Conservation (phyloP, 2,888 invertebrate species). For the Conomelus anceps region DNA sequence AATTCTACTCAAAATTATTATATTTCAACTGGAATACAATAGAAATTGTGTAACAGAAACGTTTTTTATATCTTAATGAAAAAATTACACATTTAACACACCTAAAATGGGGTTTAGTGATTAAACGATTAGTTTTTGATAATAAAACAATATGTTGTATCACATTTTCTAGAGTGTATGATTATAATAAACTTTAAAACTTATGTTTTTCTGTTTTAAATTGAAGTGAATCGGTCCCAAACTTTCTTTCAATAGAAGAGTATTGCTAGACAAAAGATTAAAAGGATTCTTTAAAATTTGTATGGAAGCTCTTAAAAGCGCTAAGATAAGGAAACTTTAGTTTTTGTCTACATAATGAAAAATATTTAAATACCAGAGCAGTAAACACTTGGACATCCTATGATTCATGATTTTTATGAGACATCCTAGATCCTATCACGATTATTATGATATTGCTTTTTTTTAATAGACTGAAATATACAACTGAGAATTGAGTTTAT, state of each 20-base stretch:
- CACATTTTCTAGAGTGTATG: too few relatives aligned
- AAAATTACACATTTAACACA: too few relatives aligned
- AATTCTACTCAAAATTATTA: not conserved
- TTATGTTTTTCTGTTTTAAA: too few relatives aligned
- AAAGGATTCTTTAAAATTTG: too few relatives aligned
- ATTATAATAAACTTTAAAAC: too few relatives aligned
- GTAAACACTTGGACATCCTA: not conserved
- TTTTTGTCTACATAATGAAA: not conserved
- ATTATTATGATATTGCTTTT: not conserved
- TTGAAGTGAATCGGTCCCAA: too few relatives aligned
- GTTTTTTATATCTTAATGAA: too few relatives aligned
- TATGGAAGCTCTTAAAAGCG: not conserved
- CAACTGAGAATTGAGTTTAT: not conserved
- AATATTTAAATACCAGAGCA: not conserved
- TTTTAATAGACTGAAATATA: not conserved
- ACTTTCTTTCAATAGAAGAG: too few relatives aligned
- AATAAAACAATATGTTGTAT: too few relatives aligned
- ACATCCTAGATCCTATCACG: not conserved
- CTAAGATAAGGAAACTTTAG: not conserved
- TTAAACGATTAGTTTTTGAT: too few relatives aligned
- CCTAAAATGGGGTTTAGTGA: too few relatives aligned
- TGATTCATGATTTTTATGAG: not conserved
- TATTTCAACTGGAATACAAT: not conserved
- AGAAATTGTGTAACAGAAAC: not conserved
- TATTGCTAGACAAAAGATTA: too few relatives aligned